These are phyloP conservation scores for Trematomus bernacchii DNA, from an alignment of 2,797 vertebrate species.

Conservation along the genomic window DNA sequence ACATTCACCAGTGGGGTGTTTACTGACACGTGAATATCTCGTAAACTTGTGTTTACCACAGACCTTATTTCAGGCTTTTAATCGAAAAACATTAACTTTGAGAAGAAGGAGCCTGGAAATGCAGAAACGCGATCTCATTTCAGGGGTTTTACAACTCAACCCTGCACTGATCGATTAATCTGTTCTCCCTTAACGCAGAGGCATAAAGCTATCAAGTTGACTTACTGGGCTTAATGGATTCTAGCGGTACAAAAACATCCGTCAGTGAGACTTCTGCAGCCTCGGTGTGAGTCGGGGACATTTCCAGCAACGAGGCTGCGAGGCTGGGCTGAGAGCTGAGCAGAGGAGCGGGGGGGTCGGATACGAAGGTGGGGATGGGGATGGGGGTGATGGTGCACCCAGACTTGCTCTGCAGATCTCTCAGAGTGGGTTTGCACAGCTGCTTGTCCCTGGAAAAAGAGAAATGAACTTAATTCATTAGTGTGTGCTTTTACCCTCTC, in stretches of 20 bases:
- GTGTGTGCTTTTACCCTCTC: neutral
- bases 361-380: conserved; percentile 67
- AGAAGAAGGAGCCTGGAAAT: no score
- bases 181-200: neutral
- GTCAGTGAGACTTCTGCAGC: conserved; percentile 83
- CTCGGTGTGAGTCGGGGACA: conserved; percentile 58
- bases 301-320: conserved; percentile 67
- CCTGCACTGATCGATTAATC: neutral
- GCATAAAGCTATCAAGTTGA: neutral
- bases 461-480: neutral
- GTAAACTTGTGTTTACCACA: no score
- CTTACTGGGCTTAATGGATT: conserved; percentile 97
- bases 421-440: conserved; percentile 91
- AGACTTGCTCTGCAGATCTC: conserved; percentile 94
- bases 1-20: no score
- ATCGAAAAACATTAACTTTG: no score
- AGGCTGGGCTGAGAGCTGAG: conserved; percentile 61
- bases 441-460: conserved; percentile 91
- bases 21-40: no score
- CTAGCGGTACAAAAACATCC: conserved; percentile 93
- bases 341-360: conserved; percentile 63
- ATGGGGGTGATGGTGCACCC: conserved; percentile 64
- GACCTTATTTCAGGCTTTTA: no score
- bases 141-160: no score
- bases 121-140: no score